Conservation (phyloP, 2,797 vertebrate species). For the Anomalospiza imberbis region DNA sequence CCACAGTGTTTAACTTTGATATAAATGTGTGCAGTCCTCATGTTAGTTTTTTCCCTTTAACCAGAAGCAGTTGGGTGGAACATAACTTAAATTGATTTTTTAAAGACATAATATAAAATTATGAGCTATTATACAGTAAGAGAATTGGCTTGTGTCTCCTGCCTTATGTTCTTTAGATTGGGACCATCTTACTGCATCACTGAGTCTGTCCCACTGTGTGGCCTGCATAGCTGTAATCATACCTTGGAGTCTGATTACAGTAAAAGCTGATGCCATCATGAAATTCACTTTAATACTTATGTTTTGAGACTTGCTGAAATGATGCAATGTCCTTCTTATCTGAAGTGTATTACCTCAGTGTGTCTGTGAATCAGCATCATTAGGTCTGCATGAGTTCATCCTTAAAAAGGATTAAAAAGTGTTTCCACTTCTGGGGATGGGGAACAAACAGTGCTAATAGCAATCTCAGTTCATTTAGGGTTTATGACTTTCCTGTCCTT, state of each 20-base stretch:
- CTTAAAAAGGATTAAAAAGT: constrained; percentile 40
- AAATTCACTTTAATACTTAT: constrained; percentile 66
- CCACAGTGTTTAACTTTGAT: neutral
- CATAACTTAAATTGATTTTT: neutral
- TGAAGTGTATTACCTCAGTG: constrained; percentile 73
- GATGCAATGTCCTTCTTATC: constrained; percentile 65
- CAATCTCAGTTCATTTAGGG: neutral
- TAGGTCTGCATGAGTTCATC: constrained; percentile 75
- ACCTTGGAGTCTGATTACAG: constrained; percentile 58
- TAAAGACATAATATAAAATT: neutral
- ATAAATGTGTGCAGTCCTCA: neutral
- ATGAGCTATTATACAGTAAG: neutral
- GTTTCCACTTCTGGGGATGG: constrained; percentile 45
- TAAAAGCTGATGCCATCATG: constrained; percentile 58
- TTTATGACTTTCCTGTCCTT: neutral
- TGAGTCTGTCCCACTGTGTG: neutral
- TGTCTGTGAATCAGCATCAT: constrained; percentile 78
- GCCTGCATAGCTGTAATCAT: constrained; percentile 11
- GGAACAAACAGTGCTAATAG: neutral
- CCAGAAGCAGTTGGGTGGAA: constrained; percentile 11
- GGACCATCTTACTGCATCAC: neutral
- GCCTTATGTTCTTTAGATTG: neutral
- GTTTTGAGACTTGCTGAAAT: constrained; percentile 67
- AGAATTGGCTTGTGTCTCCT: neutral
- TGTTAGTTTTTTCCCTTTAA: neutral